A percentile compares a stretch with the other conserved stretches of the same genome.
phyloP scores from a whole-genome alignment of 2,888 invertebrate species.

The Trissonchulus sp. region DNA sequence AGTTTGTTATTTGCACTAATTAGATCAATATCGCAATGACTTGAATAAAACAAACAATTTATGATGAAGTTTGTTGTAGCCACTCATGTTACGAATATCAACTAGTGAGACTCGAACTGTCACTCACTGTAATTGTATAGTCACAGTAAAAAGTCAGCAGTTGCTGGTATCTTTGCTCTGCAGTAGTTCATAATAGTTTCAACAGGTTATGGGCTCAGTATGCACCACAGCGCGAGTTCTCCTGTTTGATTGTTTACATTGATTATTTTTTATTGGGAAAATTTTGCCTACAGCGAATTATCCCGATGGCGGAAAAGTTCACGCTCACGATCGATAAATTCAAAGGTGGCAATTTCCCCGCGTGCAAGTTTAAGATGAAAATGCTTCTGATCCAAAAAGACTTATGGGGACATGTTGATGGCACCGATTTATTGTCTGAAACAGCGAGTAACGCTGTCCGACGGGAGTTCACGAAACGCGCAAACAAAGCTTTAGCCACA shows the following conservation, averaged over 20 bases:
- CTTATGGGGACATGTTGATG: conserved; percentile 4
- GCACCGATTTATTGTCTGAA: neutral
- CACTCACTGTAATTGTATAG: too few species aligned
- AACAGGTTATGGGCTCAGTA: conserved; percentile 4
- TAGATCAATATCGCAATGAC: too few species aligned
- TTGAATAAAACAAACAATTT: too few species aligned
- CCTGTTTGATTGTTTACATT: neutral
- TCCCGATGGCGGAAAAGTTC: neutral
- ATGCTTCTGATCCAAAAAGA: neutral
- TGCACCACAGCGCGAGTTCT: too few species aligned
- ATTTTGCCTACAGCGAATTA: neutral
- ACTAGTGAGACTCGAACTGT: too few species aligned
- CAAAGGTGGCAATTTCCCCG: neutral
- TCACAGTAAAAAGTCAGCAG: too few species aligned
- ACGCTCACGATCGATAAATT: neutral
- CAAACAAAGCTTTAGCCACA: neutral
- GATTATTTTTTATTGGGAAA: neutral
- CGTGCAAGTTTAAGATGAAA: conserved; percentile 4
- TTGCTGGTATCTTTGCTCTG: too few species aligned
- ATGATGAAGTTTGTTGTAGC: too few species aligned
- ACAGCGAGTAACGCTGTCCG: neutral
- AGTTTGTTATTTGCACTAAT: too few species aligned
- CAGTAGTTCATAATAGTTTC: too few species aligned
- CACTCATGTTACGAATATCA: too few species aligned
- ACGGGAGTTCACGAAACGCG: neutral